Percentiles rank a stretch among this genome's conserved stretches.
phyloP scores from a whole-genome alignment of 1,140 invertebrate species.

The Camponotus pennsylvanicus region DNA sequence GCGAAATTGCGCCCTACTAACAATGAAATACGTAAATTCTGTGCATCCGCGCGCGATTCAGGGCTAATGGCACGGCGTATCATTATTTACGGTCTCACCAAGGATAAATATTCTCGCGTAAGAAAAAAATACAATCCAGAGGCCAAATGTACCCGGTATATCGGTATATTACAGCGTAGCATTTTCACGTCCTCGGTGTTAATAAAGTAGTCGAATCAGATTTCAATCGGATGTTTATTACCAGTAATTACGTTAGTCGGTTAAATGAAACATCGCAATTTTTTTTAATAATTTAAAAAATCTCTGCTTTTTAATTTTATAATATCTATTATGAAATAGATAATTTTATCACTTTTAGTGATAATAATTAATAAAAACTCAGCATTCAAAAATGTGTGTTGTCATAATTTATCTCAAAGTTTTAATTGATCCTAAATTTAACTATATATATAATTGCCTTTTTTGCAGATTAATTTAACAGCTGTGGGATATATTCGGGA shows the following conservation, averaged over 20 bases:
- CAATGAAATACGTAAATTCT: conserved; percentile 64
- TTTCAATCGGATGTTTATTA: neutral
- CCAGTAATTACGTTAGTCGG: neutral
- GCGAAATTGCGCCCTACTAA: conserved; percentile 61
- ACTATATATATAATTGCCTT: no score
- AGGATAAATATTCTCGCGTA: conserved; percentile 50
- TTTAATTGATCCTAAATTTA: neutral
- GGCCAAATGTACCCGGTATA: conserved; percentile 14
- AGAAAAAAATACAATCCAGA: conserved; percentile 31
- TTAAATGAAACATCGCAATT: no score
- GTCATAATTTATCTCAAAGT: neutral
- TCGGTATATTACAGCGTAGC: no score
- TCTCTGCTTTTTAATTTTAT: neutral
- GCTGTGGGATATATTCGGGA: neutral
- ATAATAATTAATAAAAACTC: neutral
- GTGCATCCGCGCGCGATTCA: conserved; percentile 60
- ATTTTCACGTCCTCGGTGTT: neutral
- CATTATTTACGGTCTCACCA: conserved; percentile 50
- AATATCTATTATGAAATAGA: neutral
- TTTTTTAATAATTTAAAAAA: neutral
- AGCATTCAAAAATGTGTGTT: neutral
- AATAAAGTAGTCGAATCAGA: neutral
- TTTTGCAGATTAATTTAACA: neutral
- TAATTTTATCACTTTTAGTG: neutral
- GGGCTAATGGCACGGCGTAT: conserved; percentile 51